phyloP scores from a whole-genome alignment of 2,888 invertebrate genomes.

The Limnephilus auricula region DNA sequence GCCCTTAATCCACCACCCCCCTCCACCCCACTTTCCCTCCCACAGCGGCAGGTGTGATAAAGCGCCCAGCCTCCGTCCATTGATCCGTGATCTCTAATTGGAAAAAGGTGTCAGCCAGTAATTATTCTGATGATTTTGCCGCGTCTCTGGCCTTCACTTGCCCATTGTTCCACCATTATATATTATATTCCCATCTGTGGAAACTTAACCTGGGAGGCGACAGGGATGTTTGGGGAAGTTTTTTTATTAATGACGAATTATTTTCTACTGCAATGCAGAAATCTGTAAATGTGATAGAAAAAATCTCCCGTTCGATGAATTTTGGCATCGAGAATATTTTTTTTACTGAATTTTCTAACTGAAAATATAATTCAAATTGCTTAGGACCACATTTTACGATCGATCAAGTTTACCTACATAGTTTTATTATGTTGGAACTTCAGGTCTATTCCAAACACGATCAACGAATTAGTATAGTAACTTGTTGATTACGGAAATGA shows the following conservation, averaged over 20 bases:
- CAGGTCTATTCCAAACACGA: too few relatives aligned
- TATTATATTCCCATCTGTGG: slow-evolving; percentile 40
- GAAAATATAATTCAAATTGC: too few relatives aligned
- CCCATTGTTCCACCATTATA: slow-evolving; percentile 37
- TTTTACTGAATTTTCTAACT: too few relatives aligned
- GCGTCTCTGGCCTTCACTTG: slow-evolving; percentile 9
- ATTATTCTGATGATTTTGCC: slow-evolving; percentile 60
- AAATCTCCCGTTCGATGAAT: too few relatives aligned
- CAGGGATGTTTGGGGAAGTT: neutral
- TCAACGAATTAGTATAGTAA: too few relatives aligned
- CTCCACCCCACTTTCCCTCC: neutral
- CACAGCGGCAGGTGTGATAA: slow-evolving; percentile 47
- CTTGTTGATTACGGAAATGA: too few relatives aligned
- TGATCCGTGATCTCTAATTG: slow-evolving; percentile 61
- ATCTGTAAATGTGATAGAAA: too few relatives aligned
- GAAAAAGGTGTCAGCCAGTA: slow-evolving; percentile 63
- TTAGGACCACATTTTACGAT: too few relatives aligned
- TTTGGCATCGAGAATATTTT: too few relatives aligned
- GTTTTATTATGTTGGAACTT: too few relatives aligned
- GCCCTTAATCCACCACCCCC: neutral
- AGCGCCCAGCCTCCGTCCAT: slow-evolving; percentile 49
- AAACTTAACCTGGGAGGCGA: neutral
- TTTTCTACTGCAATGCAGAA: neutral
- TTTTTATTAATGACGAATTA: neutral
- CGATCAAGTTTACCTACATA: too few relatives aligned